Evolutionary conservation across 2,888 invertebrate genomes (phyloP), one percentile per base, ranked within the genome.

Genomic region (Acleris sparsana): DNA sequence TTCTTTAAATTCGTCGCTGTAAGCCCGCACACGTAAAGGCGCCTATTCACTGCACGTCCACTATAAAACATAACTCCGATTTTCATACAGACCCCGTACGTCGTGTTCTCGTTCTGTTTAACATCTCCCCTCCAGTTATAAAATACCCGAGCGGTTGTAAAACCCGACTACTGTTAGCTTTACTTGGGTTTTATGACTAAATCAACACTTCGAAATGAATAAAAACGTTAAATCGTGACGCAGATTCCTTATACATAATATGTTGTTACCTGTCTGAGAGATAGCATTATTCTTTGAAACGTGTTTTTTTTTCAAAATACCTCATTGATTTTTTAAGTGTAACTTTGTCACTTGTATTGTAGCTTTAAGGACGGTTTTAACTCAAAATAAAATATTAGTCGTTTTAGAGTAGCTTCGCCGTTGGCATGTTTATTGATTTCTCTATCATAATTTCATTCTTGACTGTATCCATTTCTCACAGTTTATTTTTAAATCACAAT

Each of bases 31-130:
- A 17, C 72, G 62, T 70, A 71, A 73, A 78, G 77, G 75, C 79
- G 79, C 79, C 82, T 85, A 92, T 91, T 90, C 91, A 69, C 77
- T 77, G 80, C 91, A 90, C 91, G 92, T 92, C 84, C 85, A 84
- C 87, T 85, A 88, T 91, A 89, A 91, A 90, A 89, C 88, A 90
- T 89, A 89, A 88, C 85, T 87, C 86, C 79, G 89, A 89, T 89
- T 92, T 91, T 88, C 87, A 88, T 90, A 85, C 83, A 82, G 85
- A 85, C 80, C 74, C 74, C 75, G 75, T 73, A 67, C 70, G 73
- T 74, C 82, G 80, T 85, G 85, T 88, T 84, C 84, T 83, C 83
- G 85, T 86, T 83, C 82, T 83, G 79, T 78, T 83, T 80, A 85
- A 82, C 78, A 80, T 80, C 80, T 80, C 84, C 80, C 80, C 80